Evolutionary conservation across 2,888 invertebrate genomes (phyloP).

Genomic region (Dendrolimus pini): DNA sequence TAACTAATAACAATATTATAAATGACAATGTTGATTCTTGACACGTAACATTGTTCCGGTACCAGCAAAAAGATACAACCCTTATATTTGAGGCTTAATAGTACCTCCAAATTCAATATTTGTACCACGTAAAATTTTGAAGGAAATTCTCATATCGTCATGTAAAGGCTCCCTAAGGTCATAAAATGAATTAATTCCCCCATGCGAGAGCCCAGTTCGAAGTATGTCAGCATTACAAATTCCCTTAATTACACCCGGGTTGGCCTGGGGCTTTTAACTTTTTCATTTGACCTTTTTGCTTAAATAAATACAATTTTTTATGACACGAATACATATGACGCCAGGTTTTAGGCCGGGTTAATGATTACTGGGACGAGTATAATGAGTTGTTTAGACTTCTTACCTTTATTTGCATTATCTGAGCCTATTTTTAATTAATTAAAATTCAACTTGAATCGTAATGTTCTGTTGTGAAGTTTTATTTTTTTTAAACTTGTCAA

Average conservation of each 20-base stretch:
- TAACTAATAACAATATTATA: too few species aligned
- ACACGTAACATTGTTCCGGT: too few species aligned
- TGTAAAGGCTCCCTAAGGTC: background rate
- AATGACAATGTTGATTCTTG: too few species aligned
- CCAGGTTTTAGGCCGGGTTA: background rate
- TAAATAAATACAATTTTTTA: background rate
- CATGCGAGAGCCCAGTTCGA: background rate
- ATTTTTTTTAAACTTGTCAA: too few species aligned
- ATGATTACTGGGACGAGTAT: background rate
- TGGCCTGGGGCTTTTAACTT: background rate
- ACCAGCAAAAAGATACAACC: too few species aligned
- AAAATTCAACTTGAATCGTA: too few species aligned
- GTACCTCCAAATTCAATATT: too few species aligned
- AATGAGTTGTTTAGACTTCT: background rate
- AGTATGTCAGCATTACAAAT: constrained; percentile 21
- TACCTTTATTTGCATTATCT: too few species aligned
- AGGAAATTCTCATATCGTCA: background rate
- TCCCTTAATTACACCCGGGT: constrained; percentile 26
- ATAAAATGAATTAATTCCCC: background rate
- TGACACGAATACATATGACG: background rate
- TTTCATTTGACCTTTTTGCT: background rate
- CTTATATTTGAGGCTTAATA: too few species aligned
- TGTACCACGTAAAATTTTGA: too few species aligned
- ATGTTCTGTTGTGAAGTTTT: too few species aligned
- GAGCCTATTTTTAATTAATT: too few species aligned